Base-by-base conservation (phyloP, 2,113 vertebrate species). In the Clarias macrocephalus region DNA sequence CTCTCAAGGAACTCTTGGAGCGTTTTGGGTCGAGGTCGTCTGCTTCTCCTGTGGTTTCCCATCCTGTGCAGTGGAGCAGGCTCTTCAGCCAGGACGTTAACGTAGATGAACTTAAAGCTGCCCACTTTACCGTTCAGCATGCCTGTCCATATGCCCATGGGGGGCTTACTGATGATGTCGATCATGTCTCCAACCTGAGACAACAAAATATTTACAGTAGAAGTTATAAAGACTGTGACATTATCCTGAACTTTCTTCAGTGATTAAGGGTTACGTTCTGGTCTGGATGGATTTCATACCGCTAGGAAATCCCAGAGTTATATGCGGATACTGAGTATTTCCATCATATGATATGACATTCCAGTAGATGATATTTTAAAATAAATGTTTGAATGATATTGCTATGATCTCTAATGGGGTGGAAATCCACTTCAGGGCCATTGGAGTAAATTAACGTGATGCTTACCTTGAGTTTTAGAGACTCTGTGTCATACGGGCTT, bases 41-140 rank as follows among this genome's bases (percentile, higher is more conserved):
- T 94, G 89, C 92, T 95, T 86, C 80, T 92, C 89, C 90, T 91
- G 21, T 89, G 90, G 0, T 75, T 37, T 79, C 92, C 94, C 83
- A 84, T 92, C 80, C 95, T 96, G 90, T 82, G n/a, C 80, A 93
- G 65, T 2, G 85, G 59, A 88, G 95, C 95, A 18, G 94, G 95
- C 90, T 95, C 94, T 75, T 93, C 94, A 28, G 72, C 62, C 84
- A 95, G 89, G 94, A 96, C 82, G 83, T 99, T 96, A 88, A 99
- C 98, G 0, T 99, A 99, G 93, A 99, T 97, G 89, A 99, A 99
- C 92, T 99, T 99, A 92, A 99, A 99, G 90, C 95, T 96, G 85
- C 98, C 98, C 21, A 96, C 92, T 91, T 95, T 97, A 88, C 95
- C 95, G 80, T 97, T 96, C 88, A 99, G 87, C 95, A 96, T 94